Conservation (phyloP, 2,888 invertebrate species). For the Drosophila atripex region DNA sequence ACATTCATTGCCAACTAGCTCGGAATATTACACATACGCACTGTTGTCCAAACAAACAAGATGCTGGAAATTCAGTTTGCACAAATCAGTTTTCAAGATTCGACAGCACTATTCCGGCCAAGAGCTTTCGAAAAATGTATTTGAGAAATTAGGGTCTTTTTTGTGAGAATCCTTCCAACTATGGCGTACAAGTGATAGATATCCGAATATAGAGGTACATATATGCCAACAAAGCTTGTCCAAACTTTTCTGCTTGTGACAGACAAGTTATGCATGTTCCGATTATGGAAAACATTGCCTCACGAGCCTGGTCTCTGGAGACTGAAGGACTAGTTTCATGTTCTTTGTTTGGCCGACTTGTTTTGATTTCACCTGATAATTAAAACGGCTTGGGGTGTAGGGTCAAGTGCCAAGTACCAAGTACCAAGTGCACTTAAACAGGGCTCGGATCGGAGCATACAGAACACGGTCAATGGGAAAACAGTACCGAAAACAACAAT, state of each 20-base stretch:
- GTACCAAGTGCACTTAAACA: conserved; percentile 64
- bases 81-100: conserved; percentile 11
- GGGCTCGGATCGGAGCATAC: conserved; percentile 11
- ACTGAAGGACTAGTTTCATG: not conserved
- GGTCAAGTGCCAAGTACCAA: conserved; percentile 16
- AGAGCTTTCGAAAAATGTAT: conserved; percentile 14
- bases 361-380: conserved; percentile 64
- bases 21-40: conserved; percentile 50
- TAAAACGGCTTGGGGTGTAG: conserved; percentile 54
- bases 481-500: conserved; percentile 21
- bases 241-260: not conserved
- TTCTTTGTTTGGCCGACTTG: conserved; percentile 25
- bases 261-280: conserved; percentile 39
- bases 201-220: not conserved
- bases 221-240: not conserved
- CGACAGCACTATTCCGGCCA: conserved; percentile 16
- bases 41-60: conserved; percentile 16
- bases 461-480: conserved; percentile 21
- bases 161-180: not conserved
- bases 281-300: conserved; percentile 16
- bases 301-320: conserved; percentile 6
- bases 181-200: conserved; percentile 11
- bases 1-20: conserved; percentile 45
- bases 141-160: conserved; percentile 14
- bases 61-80: conserved; percentile 10